Base-by-base conservation (phyloP, 2,113 vertebrate species). In the Syngnathus floridae region DNA sequence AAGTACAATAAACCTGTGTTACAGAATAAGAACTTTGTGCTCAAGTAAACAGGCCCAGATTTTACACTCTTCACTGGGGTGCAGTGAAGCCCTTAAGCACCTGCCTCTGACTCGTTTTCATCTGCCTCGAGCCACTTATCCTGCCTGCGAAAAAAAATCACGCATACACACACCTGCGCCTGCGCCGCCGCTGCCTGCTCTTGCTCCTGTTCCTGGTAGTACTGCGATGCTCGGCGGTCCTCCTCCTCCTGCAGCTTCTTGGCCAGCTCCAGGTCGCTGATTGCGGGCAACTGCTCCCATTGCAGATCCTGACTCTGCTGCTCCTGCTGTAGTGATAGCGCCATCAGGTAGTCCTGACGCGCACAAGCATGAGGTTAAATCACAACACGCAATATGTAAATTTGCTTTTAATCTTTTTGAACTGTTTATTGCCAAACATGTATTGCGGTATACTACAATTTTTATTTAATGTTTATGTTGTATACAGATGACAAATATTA, bases 181-280 rank as follows among this genome's bases (percentile, higher is more conserved):
- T 60, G 69, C 0, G 72, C 76, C 0, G 68, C 82, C 0, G 72
- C 83, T 0, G 87, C 92, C 49, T 91, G 91, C 69, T 91, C 95
- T 84, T 96, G 94, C 69, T 98, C 96, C 64, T 99, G 96, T 68
- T 98, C 97, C 89, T 99, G 96, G 67, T 98, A 98, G 92, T 93
- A 99, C 71, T 98, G 95, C 11, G 96, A 98, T 63, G 97, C 97
- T 63, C 93, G 92, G 38, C 94, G 85, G 75, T 99, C 96, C 70
- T 99, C 97, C 66, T 98, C 97, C 73, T 99, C 96, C 82, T 99
- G 97, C 40, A 99, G 95, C 76, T 98, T 96, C 87, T 98, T 99
- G 0, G 97, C 97, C 57, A 99, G 89, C 79, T 99, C 95, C 35
- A 98, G 86, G 77, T 99, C 97, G 71, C 95, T 97, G 90, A 98